Conservation (phyloP, 2,113 vertebrate genomes). For the Himantopus leucocephalus region DNA sequence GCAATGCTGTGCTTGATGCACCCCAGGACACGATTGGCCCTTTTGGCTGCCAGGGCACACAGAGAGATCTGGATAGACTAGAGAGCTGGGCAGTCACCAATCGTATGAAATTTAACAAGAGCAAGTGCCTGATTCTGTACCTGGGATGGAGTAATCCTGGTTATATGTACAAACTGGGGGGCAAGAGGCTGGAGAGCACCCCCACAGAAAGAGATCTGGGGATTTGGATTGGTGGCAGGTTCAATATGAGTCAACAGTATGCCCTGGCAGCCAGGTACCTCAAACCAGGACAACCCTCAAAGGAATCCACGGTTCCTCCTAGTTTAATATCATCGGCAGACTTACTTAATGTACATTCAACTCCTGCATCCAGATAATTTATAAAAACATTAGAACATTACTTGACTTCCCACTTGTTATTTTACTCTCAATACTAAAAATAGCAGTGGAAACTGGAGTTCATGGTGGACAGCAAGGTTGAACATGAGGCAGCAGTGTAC, state of each 20-base stretch:
- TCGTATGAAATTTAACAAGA: no score
- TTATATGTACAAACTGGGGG: no score
- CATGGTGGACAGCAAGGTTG: not conserved
- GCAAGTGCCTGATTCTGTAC: no score
- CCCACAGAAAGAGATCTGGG: no score
- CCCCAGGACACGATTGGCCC: accelerated
- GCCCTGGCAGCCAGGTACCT: no score
- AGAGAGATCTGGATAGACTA: no score
- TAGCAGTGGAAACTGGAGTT: not conserved
- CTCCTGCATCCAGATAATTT: not conserved
- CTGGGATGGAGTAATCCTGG: no score
- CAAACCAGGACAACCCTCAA: not conserved
- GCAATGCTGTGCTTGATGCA: not conserved
- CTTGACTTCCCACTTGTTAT: not conserved
- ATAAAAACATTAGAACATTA: not conserved
- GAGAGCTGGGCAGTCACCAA: no score
- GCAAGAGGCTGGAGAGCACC: no score
- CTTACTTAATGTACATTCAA: not conserved
- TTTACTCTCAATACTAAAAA: not conserved
- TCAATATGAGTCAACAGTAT: no score
- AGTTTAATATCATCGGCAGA: not conserved
- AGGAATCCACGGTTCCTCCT: not conserved
- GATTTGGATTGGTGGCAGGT: no score
- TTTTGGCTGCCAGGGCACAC: not conserved
- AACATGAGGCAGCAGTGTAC: not conserved